phyloP scores from a whole-genome alignment of 2,888 invertebrate genomes.

The Serripes groenlandicus region DNA sequence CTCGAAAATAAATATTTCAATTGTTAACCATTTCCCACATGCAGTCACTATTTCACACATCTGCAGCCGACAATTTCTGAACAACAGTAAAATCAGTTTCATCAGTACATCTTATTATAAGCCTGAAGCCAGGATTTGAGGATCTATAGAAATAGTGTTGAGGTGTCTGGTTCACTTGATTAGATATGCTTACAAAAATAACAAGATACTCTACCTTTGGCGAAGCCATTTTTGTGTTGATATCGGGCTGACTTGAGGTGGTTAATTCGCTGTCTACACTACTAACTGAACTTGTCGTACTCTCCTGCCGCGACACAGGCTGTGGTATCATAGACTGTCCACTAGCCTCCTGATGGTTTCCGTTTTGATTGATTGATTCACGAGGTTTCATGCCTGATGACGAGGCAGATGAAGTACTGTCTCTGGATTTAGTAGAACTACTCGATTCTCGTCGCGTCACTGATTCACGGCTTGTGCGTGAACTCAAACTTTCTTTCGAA shows the following conservation, averaged over 20 bases:
- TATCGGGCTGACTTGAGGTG: slow-evolving; percentile 10
- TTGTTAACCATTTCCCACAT: no score
- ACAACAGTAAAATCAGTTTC: no score
- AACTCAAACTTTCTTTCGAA: slow-evolving; percentile 7
- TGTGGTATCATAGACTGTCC: slow-evolving; percentile 39
- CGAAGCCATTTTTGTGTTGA: slow-evolving; percentile 22
- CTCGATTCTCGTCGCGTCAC: slow-evolving; percentile 5
- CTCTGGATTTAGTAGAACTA: slow-evolving; percentile 26
- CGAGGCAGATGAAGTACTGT: not conserved
- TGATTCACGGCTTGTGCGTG: slow-evolving; percentile 1
- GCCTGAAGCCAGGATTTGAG: no score
- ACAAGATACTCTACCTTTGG: slow-evolving; percentile 39
- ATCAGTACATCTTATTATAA: no score
- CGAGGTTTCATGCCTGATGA: not conserved
- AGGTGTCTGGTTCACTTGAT: no score
- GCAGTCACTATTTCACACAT: no score
- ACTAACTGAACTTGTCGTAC: slow-evolving; percentile 55
- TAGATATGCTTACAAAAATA: not conserved
- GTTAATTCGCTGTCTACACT: slow-evolving; percentile 42
- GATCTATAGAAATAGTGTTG: no score
- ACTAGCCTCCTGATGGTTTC: slow-evolving; percentile 25
- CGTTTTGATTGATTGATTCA: slow-evolving; percentile 8
- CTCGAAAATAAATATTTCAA: no score
- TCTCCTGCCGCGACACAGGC: slow-evolving; percentile 41
- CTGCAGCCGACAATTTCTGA: no score